These are phyloP conservation scores for Osmerus eperlanus DNA, from an alignment of 2,113 vertebrate species.

Conservation along the genomic window DNA sequence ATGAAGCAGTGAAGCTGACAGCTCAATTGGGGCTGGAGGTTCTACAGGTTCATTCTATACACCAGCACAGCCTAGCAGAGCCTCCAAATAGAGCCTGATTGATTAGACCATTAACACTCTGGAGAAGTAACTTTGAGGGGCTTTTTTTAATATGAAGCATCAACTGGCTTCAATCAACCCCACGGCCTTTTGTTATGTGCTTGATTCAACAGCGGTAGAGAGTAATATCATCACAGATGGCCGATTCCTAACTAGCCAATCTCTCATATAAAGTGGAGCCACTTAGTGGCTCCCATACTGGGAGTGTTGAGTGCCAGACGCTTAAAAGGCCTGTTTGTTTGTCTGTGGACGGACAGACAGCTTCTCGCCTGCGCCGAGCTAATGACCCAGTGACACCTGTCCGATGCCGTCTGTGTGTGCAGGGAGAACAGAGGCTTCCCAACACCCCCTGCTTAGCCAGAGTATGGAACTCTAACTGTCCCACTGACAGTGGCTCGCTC, in stretches of 20 bases:
- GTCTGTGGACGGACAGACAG: slow-evolving; percentile 26
- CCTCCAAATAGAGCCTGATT: slow-evolving; percentile 49
- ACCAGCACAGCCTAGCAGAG: slow-evolving; percentile 11
- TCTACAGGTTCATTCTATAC: slow-evolving; percentile 36
- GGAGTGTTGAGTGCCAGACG: slow-evolving; percentile 38
- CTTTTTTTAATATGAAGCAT: slow-evolving; percentile 27
- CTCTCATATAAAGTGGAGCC: slow-evolving; percentile 46
- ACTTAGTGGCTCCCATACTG: slow-evolving; percentile 56
- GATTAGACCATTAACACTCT: slow-evolving; percentile 39
- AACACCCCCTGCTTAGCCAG: background rate
- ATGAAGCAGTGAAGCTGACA: slow-evolving; percentile 63
- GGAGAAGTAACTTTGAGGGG: slow-evolving; percentile 26
- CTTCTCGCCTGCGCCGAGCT: slow-evolving; percentile 33
- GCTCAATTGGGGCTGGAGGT: slow-evolving; percentile 57
- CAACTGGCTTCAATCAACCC: background rate
- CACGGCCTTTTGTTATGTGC: slow-evolving; percentile 13
- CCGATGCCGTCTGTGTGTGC: background rate
- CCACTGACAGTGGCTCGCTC: background rate
- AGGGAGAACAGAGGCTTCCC: background rate
- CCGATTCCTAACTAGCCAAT: slow-evolving; percentile 41
- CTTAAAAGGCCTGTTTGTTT: slow-evolving; percentile 42
- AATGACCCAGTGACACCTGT: slow-evolving; percentile 35
- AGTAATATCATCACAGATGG: slow-evolving; percentile 54
- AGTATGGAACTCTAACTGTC: too few relatives aligned
- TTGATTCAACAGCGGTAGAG: background rate